phyloP scores from a whole-genome alignment of 2,888 invertebrate species.

The Ctena decussata region DNA sequence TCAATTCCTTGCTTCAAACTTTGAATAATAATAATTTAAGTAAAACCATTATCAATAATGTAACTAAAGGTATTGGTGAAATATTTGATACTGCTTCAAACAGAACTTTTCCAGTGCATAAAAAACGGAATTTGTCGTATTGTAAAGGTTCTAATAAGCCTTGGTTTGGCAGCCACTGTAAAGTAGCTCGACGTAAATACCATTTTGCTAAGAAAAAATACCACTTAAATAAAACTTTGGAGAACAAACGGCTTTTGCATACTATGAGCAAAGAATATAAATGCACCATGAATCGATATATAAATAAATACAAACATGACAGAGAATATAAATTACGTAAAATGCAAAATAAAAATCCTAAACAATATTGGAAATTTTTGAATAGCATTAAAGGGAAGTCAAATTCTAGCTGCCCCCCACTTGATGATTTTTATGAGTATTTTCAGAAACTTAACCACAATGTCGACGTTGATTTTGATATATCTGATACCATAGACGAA shows the following conservation, averaged over 20 bases:
- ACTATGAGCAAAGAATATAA: constrained; percentile 15
- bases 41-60: neutral
- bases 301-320: neutral
- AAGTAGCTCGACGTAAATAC: neutral
- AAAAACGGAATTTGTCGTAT: neutral
- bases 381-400: neutral
- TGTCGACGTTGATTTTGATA: neutral
- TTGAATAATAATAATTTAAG: neutral
- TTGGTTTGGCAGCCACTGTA: constrained; percentile 26
- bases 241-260: neutral
- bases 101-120: neutral
- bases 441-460: constrained; percentile 1
- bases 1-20: neutral
- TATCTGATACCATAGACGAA: neutral
- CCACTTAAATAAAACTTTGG: neutral
- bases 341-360: constrained; percentile 3
- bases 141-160: constrained; percentile 13
- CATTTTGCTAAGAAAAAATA: constrained; percentile 5
- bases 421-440: constrained; percentile 8
- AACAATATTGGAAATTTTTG: constrained; percentile 27
- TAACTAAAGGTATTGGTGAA: neutral
- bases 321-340: constrained; percentile 6
- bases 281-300: constrained; percentile 14
- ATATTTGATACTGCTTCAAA: neutral
- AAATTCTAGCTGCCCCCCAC: neutral